phyloP scores from a whole-genome alignment of 2,888 invertebrate genomes.

The Sarcophaga carnaria region DNA sequence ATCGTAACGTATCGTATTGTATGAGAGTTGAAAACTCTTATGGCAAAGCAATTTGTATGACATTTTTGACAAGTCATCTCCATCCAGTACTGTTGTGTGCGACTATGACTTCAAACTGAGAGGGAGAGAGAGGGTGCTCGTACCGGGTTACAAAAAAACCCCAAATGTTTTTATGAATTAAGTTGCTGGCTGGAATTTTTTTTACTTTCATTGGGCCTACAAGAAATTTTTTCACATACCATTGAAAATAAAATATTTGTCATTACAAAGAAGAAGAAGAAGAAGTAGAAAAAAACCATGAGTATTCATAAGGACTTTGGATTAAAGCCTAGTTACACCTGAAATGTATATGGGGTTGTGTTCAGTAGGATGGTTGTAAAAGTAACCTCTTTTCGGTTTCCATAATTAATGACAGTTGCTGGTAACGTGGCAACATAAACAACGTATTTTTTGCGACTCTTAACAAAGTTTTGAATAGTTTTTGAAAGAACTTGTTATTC shows the following conservation, averaged over 20 bases:
- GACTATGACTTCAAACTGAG: constrained; percentile 36
- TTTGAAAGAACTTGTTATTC: too few species aligned
- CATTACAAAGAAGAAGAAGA: constrained; percentile 3
- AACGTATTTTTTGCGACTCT: too few species aligned
- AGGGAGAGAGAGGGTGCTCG: constrained; percentile 18
- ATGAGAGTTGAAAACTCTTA: constrained; percentile 46
- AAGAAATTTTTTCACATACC: constrained; percentile 42
- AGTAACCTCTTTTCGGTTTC: constrained; percentile 17
- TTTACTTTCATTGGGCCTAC: constrained; percentile 25
- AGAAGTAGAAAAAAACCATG: neutral
- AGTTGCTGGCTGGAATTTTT: constrained; percentile 18
- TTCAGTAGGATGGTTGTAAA: neutral
- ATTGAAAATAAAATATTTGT: constrained; percentile 46
- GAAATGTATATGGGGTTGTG: neutral
- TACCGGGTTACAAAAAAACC: constrained; percentile 67
- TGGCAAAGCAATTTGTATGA: constrained; percentile 71
- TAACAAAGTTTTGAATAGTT: too few species aligned
- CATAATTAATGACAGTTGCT: constrained; percentile 42
- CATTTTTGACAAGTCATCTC: constrained; percentile 73
- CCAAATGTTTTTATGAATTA: constrained; percentile 28
- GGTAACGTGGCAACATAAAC: constrained; percentile 25
- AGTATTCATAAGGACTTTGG: constrained; percentile 8
- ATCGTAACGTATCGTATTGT: constrained; percentile 33
- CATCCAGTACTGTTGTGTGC: constrained; percentile 53
- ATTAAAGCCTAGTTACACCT: constrained; percentile 28